These are phyloP conservation scores for Geotrypetes seraphini DNA, from an alignment of 2,797 vertebrate species.

Conservation along the genomic window DNA sequence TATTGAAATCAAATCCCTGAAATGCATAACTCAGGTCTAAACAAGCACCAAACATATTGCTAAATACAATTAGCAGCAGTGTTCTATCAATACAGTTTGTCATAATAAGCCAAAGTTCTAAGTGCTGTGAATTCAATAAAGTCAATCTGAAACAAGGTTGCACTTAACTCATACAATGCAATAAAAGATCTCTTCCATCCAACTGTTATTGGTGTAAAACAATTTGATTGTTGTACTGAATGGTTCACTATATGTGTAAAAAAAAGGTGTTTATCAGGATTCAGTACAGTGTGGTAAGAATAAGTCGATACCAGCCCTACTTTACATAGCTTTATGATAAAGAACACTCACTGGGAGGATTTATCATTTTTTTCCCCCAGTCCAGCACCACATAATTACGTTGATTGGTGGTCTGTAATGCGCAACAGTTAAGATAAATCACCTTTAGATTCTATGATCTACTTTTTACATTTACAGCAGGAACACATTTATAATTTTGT, in stretches of 20 bases:
- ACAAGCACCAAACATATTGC: constrained; percentile 1
- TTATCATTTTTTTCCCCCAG: constrained; percentile 37
- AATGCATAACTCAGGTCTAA: not conserved
- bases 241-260: constrained; percentile 50
- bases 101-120: constrained; percentile 2
- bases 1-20: not conserved
- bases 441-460: constrained; percentile 15
- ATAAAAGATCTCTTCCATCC: constrained; percentile 43
- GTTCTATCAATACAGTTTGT: constrained; percentile 3
- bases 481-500: not conserved
- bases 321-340: constrained; percentile 48
- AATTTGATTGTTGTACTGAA: constrained; percentile 55
- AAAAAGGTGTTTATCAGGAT: constrained; percentile 62
- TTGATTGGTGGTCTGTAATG: constrained; percentile 46
- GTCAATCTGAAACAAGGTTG: constrained; percentile 34
- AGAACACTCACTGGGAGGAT: constrained; percentile 42
- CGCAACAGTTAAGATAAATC: constrained; percentile 7
- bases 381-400: constrained; percentile 29
- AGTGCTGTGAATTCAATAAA: constrained; percentile 16
- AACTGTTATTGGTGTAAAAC: constrained; percentile 57
- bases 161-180: constrained; percentile 45
- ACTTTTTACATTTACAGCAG: not conserved
- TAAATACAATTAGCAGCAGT: constrained; percentile 3
- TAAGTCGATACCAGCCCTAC: constrained; percentile 40
- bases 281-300: constrained; percentile 61